These are phyloP conservation scores for Folsomia candida DNA, from an alignment of 2,888 invertebrate genomes.

Conservation along the genomic window DNA sequence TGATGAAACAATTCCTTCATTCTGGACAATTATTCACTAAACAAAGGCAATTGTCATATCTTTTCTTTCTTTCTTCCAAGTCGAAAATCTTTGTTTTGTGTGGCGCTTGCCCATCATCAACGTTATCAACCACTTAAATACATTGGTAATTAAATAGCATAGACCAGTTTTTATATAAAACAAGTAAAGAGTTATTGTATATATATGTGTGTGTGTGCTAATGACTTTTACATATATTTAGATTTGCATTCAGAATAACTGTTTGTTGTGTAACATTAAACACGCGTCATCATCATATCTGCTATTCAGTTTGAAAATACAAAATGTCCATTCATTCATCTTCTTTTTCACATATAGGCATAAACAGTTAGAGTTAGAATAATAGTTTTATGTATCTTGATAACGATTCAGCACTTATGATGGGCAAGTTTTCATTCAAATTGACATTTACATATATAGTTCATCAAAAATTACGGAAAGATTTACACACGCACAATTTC, in stretches of 20 bases:
- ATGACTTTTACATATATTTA: no score
- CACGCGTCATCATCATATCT: neutral
- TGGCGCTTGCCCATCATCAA: neutral
- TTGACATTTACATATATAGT: no score
- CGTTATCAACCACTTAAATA: neutral
- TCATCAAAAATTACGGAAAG: no score
- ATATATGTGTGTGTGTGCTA: no score
- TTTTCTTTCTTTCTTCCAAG: neutral
- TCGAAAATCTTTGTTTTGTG: neutral
- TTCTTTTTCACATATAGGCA: neutral
- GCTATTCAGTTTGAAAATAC: neutral
- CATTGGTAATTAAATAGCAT: no score
- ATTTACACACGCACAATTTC: no score
- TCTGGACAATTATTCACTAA: slow-evolving; percentile 17
- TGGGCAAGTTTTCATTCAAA: neutral
- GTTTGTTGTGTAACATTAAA: neutral
- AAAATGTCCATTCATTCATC: neutral
- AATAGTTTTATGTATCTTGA: no score
- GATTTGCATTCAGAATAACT: no score
- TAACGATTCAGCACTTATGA: neutral
- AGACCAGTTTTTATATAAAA: neutral
- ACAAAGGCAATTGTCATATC: slow-evolving; percentile 18
- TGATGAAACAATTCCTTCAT: neutral
- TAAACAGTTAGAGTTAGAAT: neutral
- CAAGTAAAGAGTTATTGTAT: no score